Percentiles rank a stretch among this genome's conserved stretches.
phyloP scores from a whole-genome alignment of 2,113 vertebrate species.

The Xenopus borealis region DNA sequence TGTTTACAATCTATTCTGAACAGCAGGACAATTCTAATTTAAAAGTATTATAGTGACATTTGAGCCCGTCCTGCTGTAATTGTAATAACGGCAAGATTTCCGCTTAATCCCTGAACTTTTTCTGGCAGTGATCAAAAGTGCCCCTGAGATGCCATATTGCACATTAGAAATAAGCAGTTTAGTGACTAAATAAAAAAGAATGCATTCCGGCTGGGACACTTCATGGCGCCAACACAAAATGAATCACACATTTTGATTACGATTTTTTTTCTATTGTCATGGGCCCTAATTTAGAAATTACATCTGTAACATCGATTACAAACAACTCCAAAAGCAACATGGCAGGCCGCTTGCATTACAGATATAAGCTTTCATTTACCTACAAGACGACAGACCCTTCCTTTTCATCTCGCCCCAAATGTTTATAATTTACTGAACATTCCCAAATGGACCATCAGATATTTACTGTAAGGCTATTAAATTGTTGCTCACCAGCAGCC shows the following conservation, averaged over 20 bases:
- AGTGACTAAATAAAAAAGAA: slow-evolving; percentile 46
- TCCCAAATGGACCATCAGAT: slow-evolving; percentile 40
- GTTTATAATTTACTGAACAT: slow-evolving; percentile 25
- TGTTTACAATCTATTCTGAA: background rate
- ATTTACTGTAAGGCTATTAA: slow-evolving; percentile 17
- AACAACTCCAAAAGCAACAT: slow-evolving; percentile 54
- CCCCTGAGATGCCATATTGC: slow-evolving; percentile 36
- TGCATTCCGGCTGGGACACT: slow-evolving; percentile 55
- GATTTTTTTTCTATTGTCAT: slow-evolving; percentile 59
- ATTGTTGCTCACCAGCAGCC: slow-evolving; percentile 35
- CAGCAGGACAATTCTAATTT: slow-evolving; percentile 6
- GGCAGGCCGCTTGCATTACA: slow-evolving; percentile 50
- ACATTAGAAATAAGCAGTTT: slow-evolving; percentile 49
- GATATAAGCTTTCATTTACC: slow-evolving; percentile 9
- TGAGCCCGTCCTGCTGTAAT: background rate
- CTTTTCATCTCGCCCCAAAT: background rate
- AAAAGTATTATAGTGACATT: background rate
- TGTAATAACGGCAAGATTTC: slow-evolving; percentile 12
- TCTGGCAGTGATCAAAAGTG: slow-evolving; percentile 6
- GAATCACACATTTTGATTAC: slow-evolving; percentile 52
- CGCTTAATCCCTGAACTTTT: background rate
- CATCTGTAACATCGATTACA: slow-evolving; percentile 55
- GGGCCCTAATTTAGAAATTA: slow-evolving; percentile 50
- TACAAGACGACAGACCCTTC: background rate
- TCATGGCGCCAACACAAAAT: slow-evolving; percentile 41